A percentile compares a stretch with the other conserved stretches of the same genome.
These are phyloP conservation scores for Spondyliosoma cantharus DNA, from an alignment of 2,797 vertebrate genomes.

Conservation along the genomic window DNA sequence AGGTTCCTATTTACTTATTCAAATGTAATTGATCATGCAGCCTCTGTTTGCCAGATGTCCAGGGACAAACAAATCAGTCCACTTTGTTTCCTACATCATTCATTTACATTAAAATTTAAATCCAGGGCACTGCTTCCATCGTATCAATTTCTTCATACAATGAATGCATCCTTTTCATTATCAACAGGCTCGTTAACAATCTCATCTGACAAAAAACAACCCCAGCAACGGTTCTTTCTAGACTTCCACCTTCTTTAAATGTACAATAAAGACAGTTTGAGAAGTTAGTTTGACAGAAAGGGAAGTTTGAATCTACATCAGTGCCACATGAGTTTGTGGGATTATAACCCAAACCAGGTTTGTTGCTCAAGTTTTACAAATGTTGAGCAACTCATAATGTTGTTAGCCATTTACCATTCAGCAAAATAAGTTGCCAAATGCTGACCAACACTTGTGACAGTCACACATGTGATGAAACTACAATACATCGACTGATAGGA, in stretches of 20 bases:
- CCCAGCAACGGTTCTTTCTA: constrained; percentile 2
- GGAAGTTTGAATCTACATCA: constrained; percentile 26
- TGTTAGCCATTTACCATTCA: constrained; percentile 56
- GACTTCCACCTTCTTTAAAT: constrained; percentile 16
- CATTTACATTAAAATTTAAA: constrained; percentile 84
- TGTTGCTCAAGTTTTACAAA: constrained; percentile 10
- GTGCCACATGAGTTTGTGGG: constrained; percentile 14
- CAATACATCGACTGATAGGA: constrained; percentile 72
- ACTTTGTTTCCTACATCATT: constrained; percentile 85
- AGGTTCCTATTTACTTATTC: constrained; percentile 77
- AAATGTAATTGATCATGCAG: constrained; percentile 70
- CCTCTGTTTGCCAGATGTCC: constrained; percentile 55
- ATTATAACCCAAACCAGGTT: neutral
- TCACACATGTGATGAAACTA: constrained; percentile 75
- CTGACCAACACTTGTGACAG: constrained; percentile 62
- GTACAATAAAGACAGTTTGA: constrained; percentile 4
- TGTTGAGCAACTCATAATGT: constrained; percentile 41
- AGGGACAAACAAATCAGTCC: constrained; percentile 80
- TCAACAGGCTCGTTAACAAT: constrained; percentile 40
- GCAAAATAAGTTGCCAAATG: constrained; percentile 66
- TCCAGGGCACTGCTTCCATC: constrained; percentile 47
- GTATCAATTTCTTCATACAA: constrained; percentile 74
- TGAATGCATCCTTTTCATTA: constrained; percentile 72
- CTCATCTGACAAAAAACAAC: constrained; percentile 30
- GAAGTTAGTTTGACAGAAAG: constrained; percentile 8